A percentile compares a stretch with the other conserved stretches of the same genome.
phyloP scores from a whole-genome alignment of 1,140 invertebrate genomes.

The Orchestia grillus region DNA sequence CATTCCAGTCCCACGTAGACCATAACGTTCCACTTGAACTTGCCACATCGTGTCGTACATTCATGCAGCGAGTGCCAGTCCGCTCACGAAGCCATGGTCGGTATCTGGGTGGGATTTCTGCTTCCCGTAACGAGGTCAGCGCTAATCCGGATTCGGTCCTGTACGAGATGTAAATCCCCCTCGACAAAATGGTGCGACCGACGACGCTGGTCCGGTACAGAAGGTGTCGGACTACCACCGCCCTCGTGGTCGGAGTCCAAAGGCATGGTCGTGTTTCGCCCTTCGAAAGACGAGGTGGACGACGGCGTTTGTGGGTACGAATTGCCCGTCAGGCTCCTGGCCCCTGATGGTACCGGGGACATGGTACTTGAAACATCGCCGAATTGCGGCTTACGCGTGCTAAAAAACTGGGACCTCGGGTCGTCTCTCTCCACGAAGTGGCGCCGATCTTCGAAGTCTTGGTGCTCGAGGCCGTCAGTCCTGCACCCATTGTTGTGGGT shows the following conservation, averaged over 20 bases:
- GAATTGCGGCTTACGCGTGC: not conserved
- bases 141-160: slow-evolving; percentile 45
- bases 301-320: not conserved
- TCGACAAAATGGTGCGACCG: slow-evolving; percentile 27
- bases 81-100: slow-evolving; percentile 22
- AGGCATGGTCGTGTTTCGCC: not conserved
- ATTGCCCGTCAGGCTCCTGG: not conserved
- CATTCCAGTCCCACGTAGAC: not conserved
- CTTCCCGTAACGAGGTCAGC: slow-evolving; percentile 17
- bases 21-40: too few species aligned
- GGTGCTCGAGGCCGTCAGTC: not conserved
- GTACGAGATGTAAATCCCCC: slow-evolving; percentile 38
- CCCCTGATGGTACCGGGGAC: not conserved
- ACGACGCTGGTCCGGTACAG: not conserved
- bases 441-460: not conserved
- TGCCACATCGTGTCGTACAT: not conserved
- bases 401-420: not conserved
- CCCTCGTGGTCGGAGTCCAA: slow-evolving; percentile 10
- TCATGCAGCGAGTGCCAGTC: not conserved
- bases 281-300: slow-evolving; percentile 20
- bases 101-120: slow-evolving; percentile 26
- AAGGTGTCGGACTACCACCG: not conserved
- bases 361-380: slow-evolving; percentile 25
- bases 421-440: slow-evolving; percentile 25
- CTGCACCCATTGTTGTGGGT: not conserved